A percentile compares a stretch with the other conserved stretches of the same genome.
phyloP scores from a whole-genome alignment of 1,140 invertebrate genomes.

The Dreissena polymorpha region DNA sequence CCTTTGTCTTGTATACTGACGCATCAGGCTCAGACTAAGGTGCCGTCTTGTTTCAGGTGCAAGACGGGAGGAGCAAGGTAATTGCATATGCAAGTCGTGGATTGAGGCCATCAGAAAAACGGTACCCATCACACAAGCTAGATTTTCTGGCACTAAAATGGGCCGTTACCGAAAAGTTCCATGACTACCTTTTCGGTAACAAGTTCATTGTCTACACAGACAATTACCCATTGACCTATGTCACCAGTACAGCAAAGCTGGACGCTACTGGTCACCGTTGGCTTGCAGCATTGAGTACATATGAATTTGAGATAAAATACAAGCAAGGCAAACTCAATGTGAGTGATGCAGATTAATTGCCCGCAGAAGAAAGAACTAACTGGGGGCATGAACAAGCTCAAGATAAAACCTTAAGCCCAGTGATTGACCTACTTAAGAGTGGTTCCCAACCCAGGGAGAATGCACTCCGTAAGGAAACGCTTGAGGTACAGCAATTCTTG shows the following conservation, averaged over 20 bases:
- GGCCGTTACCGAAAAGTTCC: constrained; percentile 14
- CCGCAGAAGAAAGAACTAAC: neutral
- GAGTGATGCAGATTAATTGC: neutral
- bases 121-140: constrained; percentile 9
- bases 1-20: constrained; percentile 59
- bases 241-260: constrained; percentile 24
- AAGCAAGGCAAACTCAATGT: constrained; percentile 22
- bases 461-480: neutral
- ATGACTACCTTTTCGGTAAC: constrained; percentile 17
- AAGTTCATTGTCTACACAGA: constrained; percentile 24
- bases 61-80: constrained; percentile 53
- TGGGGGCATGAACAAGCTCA: neutral
- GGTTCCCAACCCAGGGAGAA: constrained; percentile 23
- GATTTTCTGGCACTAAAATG: constrained; percentile 19
- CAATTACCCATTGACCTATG: constrained; percentile 44
- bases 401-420: neutral
- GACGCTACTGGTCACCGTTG: constrained; percentile 15
- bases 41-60: constrained; percentile 64
- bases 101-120: constrained; percentile 17
- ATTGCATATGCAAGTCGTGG: constrained; percentile 57
- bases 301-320: neutral
- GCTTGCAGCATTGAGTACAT: neutral
- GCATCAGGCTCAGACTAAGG: constrained; percentile 61
- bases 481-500: neutral
- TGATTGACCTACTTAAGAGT: neutral